Evolutionary conservation across 2,113 vertebrate genomes (phyloP), one percentile per base, ranked within the genome.

Genomic region (Patagioenas fasciata): DNA sequence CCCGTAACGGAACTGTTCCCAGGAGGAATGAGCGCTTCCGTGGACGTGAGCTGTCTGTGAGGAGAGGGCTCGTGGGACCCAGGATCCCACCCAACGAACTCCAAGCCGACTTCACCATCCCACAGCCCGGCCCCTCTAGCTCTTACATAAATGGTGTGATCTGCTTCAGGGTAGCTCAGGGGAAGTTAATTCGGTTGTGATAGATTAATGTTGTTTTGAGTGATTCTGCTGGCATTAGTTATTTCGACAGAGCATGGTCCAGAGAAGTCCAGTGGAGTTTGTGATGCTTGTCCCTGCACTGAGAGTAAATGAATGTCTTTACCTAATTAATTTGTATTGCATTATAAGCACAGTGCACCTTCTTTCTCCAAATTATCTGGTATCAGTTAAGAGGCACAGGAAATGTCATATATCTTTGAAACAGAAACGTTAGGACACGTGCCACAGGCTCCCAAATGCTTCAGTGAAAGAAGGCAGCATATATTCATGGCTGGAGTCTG

Each of bases 351-450:
- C 78, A 80, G 25, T 28, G 20, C 42, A 62, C 70, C 17, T 86
- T 48, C 48, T 89, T 91, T 70, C 57, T 82, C 50, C 14, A 79
- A 5, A 50, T 78, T 66, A 82, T 54, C 47, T 85, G 69, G 3
- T 67, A 80, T n/a, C 60, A n/a, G 54, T 65, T 89, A 53, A 71
- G 34, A 83, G 66, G 50, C 24, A n/a, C 6, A 15, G 60, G 24
- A 94, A 78, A 58, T 29, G 13, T 25, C 8, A 78, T 78, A 81
- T 74, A 5, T 88, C 34, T 81, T 71, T 83, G 92, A 69, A 89
- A 93, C 57, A 5, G 2, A 32, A 51, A 25, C 0, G 2, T 67
- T 74, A 72, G 67, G 54, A 56, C 25, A 13, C 6, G 3, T 15
- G 10, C 38, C 56, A 53, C 80, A 58, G 40, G 50, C 42, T 95